phyloP scores from a whole-genome alignment of 2,113 vertebrate genomes.

The Phalacrocorax brasilianus region DNA sequence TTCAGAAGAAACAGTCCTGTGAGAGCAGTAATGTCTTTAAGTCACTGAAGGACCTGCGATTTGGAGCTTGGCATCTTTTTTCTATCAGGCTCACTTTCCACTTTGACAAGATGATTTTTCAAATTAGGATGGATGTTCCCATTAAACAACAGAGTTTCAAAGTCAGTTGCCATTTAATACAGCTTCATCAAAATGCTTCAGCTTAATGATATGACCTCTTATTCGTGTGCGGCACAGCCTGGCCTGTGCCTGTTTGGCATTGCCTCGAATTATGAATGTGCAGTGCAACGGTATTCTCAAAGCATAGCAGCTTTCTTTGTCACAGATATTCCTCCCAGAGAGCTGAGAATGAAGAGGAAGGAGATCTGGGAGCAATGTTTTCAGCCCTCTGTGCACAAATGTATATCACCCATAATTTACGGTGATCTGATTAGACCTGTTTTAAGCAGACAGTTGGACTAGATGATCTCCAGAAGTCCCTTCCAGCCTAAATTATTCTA shows the following conservation, averaged over 20 bases:
- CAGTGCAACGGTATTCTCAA: neutral
- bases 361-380: neutral
- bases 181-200: neutral
- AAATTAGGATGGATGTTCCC: neutral
- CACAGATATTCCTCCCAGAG: neutral
- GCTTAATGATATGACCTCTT: neutral
- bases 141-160: neutral
- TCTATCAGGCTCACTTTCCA: neutral
- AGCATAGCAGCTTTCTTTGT: neutral
- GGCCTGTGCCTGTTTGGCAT: neutral
- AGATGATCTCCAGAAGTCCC: neutral
- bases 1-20: neutral
- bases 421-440: neutral
- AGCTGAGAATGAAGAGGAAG: neutral
- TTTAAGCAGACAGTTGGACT: neutral
- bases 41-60: neutral
- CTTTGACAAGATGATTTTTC: neutral
- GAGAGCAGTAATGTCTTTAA: neutral
- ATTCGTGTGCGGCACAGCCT: fast-evolving
- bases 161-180: neutral
- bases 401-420: neutral
- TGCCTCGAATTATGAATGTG: neutral
- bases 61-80: neutral
- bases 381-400: neutral
- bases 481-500: neutral